Base-by-base conservation (phyloP, 2,113 vertebrate species). In the Paradoxurus hermaphroditus region DNA sequence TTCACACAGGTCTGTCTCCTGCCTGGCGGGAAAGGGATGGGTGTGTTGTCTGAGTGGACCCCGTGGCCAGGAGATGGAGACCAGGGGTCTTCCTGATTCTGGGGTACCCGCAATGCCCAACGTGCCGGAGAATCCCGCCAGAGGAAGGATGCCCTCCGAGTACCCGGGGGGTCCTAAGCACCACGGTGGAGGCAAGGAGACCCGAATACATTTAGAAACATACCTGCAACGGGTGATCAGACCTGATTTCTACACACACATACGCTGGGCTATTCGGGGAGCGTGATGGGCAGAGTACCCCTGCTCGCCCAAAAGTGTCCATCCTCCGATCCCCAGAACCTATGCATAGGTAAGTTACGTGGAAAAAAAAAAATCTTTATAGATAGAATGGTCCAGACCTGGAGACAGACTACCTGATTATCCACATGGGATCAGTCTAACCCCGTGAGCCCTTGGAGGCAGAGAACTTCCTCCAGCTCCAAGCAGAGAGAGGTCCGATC, bases 391-490 rank as follows among this genome's bases (percentile, higher is more conserved):
- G 29, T 14, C 4, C 5, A 9, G 34, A 27, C 18, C 29, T 36
- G 2, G 8, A 18, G 34, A 18, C 0, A 68, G 29, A n/a, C 7
- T 7, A 34, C 6, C 36, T 31, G 0, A 1, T 65, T 31, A 9
- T 10, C 86, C 29, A 0, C 0, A 36, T 0, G 29, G 1, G n/a
- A 41, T 13, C 1, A 0, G 5, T 2, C 4, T 7, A 23, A 34
- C 16, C 11, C 7, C 41, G 0, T 0, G 34, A 4, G 7, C 51
- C 53, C 29, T 53, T 56, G 6, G 23, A 34, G 19, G 34, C 36
- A 18, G 29, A 56, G 25, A 23, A n/a, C 36, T 19, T 31, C 27
- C 56, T 75, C 21, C 25, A 34, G 31, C 19, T 27, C 31, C 10
- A 44, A 2, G 19, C 68, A 23, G 0, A 21, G 12, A 11, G 27